Conservation (phyloP, 1,140 invertebrate genomes). For the Pygmarrhopalites habei region DNA sequence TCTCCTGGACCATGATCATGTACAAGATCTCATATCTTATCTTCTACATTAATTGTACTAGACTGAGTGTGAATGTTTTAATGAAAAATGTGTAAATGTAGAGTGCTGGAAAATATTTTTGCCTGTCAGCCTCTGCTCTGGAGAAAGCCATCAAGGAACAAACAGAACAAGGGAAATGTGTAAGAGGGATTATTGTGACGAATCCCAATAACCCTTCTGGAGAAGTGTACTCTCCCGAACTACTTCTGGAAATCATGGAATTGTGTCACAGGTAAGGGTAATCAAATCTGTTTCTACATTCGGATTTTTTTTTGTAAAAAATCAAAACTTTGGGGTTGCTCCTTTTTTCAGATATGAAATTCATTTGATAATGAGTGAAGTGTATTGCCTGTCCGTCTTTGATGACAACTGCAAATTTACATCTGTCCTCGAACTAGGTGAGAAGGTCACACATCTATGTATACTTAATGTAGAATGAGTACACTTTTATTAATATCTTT, state of each 20-base stretch:
- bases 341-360: constrained; percentile 2
- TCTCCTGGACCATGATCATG: neutral
- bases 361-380: constrained; percentile 10
- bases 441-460: too few relatives aligned
- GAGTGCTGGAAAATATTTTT: constrained; percentile 4
- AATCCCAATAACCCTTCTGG: constrained; percentile 18
- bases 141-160: constrained; percentile 3
- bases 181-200: constrained; percentile 5
- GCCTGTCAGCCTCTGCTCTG: neutral
- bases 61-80: too few relatives aligned
- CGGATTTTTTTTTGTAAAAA: constrained; percentile 3
- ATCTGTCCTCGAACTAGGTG: constrained; percentile 5
- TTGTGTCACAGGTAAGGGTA: constrained; percentile 6
- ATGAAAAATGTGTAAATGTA: too few relatives aligned
- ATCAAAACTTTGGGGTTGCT: neutral
- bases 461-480: too few relatives aligned
- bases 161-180: neutral
- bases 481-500: too few relatives aligned
- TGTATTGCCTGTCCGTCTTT: constrained; percentile 17
- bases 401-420: neutral
- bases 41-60: too few relatives aligned
- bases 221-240: neutral
- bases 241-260: constrained; percentile 8
- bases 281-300: too few relatives aligned
- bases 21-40: too few relatives aligned